Evolutionary conservation across 2,888 invertebrate genomes (phyloP).

Genomic region (Drosophila nr. perissopoda): DNA sequence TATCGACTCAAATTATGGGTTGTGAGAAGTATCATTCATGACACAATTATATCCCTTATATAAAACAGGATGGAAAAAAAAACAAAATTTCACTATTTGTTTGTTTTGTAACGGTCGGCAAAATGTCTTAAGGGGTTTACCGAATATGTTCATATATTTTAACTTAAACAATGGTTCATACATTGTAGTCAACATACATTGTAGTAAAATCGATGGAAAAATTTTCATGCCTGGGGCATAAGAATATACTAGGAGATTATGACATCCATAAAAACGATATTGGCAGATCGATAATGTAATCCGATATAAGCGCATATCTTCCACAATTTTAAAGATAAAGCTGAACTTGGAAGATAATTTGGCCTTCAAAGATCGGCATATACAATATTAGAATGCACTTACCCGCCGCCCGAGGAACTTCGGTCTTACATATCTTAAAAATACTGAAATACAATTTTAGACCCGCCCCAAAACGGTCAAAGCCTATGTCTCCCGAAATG

Average conservation of each 20-base stretch:
- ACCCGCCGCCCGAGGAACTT: background rate
- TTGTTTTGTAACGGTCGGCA: background rate
- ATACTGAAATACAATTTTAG: no score
- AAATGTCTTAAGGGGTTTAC: fast-evolving
- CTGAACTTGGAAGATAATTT: background rate
- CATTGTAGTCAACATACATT: background rate
- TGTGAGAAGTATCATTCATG: background rate
- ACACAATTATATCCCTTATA: background rate
- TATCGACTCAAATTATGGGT: background rate
- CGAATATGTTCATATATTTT: background rate
- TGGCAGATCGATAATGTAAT: no score
- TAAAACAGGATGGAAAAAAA: background rate
- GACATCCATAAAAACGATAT: no score
- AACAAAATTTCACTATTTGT: background rate
- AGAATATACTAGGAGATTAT: no score
- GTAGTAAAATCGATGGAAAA: no score
- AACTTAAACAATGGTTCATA: background rate
- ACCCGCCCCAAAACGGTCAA: background rate
- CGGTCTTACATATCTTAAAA: background rate
- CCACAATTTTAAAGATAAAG: background rate
- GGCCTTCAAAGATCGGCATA: background rate
- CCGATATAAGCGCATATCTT: background rate
- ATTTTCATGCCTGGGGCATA: no score
- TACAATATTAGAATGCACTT: background rate
- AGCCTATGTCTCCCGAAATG: background rate